Percentiles rank a stretch among this genome's conserved stretches.
phyloP scores from a whole-genome alignment of 30 jellyfish, hydroid and myxozoan species.

The Hydra vulgaris region DNA sequence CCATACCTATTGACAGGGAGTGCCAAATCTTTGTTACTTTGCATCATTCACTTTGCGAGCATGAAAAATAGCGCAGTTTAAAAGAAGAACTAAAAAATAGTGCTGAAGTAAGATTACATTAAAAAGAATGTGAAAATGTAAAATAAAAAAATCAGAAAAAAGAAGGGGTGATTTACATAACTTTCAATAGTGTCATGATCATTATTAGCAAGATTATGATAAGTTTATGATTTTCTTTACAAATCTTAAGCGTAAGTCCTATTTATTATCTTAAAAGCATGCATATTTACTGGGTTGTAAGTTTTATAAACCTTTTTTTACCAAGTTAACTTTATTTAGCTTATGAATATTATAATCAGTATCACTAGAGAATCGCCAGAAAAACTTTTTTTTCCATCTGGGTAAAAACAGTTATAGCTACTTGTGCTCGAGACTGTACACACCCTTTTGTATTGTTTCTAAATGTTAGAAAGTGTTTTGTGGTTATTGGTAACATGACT shows the following conservation, averaged over 20 bases:
- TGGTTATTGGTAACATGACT: not conserved
- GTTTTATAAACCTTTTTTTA: not conserved
- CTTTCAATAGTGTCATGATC: too few relatives aligned
- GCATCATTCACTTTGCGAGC: too few relatives aligned
- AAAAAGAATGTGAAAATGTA: too few relatives aligned
- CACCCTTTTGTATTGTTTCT: slow-evolving; percentile 2
- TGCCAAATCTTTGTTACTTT: too few relatives aligned
- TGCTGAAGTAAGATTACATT: too few relatives aligned
- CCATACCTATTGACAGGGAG: too few relatives aligned
- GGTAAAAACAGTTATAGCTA: not conserved
- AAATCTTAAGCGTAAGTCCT: not conserved
- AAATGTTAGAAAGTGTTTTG: not conserved
- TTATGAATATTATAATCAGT: not conserved
- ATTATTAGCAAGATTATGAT: too few relatives aligned
- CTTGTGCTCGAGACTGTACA: slow-evolving; percentile 4
- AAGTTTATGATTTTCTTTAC: slow-evolving; percentile 6
- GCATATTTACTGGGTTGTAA: slow-evolving; percentile 5
- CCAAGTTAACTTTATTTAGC: slow-evolving; percentile 1
- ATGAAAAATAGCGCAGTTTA: too few relatives aligned
- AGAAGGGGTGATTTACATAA: too few relatives aligned
- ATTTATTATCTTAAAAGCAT: not conserved
- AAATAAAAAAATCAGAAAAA: too few relatives aligned
- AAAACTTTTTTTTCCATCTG: slow-evolving; percentile 1
- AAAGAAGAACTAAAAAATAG: too few relatives aligned
- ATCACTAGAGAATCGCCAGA: not conserved